phyloP scores from a whole-genome alignment of 2,797 vertebrate species.

The Cirrhinus mrigala region DNA sequence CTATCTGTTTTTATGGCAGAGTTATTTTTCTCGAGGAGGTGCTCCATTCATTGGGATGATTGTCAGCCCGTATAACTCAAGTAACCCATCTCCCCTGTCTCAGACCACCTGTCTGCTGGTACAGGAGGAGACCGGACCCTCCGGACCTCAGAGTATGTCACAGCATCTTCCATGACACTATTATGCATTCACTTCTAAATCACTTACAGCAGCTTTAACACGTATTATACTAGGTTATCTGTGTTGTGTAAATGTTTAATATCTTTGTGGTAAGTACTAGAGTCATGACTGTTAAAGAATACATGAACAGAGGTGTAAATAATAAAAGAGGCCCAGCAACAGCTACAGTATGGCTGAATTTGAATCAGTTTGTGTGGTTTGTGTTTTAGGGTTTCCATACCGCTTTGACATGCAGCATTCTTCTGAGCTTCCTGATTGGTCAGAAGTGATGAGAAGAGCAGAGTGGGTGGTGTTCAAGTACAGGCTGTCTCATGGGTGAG shows the following conservation, averaged over 20 bases:
- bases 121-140: slow-evolving; percentile 84
- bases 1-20: slow-evolving; percentile 75
- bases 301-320: background rate
- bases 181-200: background rate
- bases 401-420: slow-evolving; percentile 90
- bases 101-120: slow-evolving; percentile 95
- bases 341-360: background rate
- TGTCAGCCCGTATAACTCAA: slow-evolving; percentile 95
- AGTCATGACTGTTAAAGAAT: slow-evolving; percentile 5
- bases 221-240: background rate
- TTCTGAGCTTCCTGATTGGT: slow-evolving; percentile 88
- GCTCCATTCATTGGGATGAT: slow-evolving; percentile 98
- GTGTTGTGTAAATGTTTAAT: slow-evolving; percentile 13
- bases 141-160: slow-evolving; percentile 88
- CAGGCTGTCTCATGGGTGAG: slow-evolving; percentile 85
- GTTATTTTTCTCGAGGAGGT: slow-evolving; percentile 96
- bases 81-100: slow-evolving; percentile 91
- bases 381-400: slow-evolving; percentile 88
- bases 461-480: slow-evolving; percentile 96
- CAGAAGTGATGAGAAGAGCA: slow-evolving; percentile 88
- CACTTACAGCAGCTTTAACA: background rate
- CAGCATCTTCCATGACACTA: background rate
- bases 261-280: background rate
- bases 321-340: background rate
- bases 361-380: slow-evolving; percentile 7